Evolutionary conservation across 1,140 invertebrate species (phyloP).

Genomic region (Hypsibius dujardini): DNA sequence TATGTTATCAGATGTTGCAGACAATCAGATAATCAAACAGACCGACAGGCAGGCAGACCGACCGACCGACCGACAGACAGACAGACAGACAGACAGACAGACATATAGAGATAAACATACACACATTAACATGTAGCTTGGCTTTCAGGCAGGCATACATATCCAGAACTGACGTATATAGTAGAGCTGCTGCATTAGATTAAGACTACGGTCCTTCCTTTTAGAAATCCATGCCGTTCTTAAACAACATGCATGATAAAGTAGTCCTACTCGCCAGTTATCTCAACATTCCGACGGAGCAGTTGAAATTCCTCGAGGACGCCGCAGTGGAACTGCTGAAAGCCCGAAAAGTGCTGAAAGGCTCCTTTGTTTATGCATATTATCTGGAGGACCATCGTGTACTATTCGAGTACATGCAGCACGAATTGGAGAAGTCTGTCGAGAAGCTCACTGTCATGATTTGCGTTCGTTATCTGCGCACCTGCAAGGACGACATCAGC

Average conservation of each 20-base stretch:
- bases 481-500: constrained; percentile 43
- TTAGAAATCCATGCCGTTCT: constrained; percentile 11
- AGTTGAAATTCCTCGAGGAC: constrained; percentile 44
- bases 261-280: constrained; percentile 17
- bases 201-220: background rate
- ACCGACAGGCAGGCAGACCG: no score
- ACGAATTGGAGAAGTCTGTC: constrained; percentile 47
- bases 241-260: constrained; percentile 14
- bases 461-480: constrained; percentile 44
- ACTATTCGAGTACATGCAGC: constrained; percentile 55
- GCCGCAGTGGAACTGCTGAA: constrained; percentile 46
- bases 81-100: no score
- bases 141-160: no score
- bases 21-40: no score
- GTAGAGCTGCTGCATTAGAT: no score
- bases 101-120: no score
- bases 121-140: no score
- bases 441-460: constrained; percentile 49
- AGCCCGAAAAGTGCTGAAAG: constrained; percentile 45
- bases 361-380: constrained; percentile 49
- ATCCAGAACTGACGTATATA: no score
- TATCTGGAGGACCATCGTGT: constrained; percentile 46
- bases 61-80: no score
- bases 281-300: constrained; percentile 18
- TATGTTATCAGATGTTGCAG: background rate